Base-by-base conservation (phyloP, 2,113 vertebrate species). In the Thunnus thynnus region DNA sequence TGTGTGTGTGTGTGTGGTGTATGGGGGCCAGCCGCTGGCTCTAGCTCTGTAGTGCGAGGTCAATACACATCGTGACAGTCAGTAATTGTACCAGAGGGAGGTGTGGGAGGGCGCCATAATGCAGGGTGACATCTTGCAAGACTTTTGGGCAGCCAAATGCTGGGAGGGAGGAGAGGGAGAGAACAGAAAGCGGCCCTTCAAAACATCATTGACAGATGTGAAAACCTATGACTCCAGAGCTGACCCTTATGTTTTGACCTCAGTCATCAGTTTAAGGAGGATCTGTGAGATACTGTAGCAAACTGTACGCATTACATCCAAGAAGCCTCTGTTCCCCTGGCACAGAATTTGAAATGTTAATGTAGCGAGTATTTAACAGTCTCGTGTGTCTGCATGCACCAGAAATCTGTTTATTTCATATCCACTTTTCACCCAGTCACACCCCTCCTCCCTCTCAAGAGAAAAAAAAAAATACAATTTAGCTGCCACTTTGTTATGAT, bases 51-150 rank as follows among this genome's bases (percentile, higher is more conserved):
- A 65, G 73, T 69, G 76, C 10, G 78, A 87, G 91, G 86, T 87
- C 82, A 91, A 75, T 72, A 88, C 82, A 78, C 82, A 76, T 71
- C 68, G 85, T 87, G 86, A 89, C 87, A 90, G 88, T 86, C 86
- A 83, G 86, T 88, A 91, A 93, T 86, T 86, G 85, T 88, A 87
- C 91, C 86, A 87, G 80, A 90, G 87, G 89, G 89, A 89, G 87
- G 73, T 82, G 86, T 84, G 77, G 63, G 78, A 83, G 69, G 82
- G 66, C 17, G 66, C 69, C 52, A 6, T 91, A 92, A 93, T 88
- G 78, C 84, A 82, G 86, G 69, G 48, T 88, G 89, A 93, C 89
- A 89, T 82, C 78, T 84, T 36, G 12, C 56, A 79, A 83, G 85
- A 90, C 79, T 83, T 86, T 81, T 50, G 80, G 78, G 78, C 55